These are phyloP conservation scores for Fissipunctia ypsillon DNA, from an alignment of 2,888 invertebrate genomes.

Conservation along the genomic window DNA sequence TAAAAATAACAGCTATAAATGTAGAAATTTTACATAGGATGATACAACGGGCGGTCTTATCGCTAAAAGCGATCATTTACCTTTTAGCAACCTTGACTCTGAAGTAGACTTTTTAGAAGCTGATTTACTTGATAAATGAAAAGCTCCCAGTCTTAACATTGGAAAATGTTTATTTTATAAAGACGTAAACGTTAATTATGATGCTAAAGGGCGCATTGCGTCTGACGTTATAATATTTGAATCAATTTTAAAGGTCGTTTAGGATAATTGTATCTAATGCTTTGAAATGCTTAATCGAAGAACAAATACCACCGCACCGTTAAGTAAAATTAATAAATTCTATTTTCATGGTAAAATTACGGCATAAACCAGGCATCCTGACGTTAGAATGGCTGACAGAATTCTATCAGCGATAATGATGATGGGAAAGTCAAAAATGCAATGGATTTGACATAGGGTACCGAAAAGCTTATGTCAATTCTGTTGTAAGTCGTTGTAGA, in stretches of 20 bases:
- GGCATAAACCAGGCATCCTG: not conserved
- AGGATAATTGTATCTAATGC: not conserved
- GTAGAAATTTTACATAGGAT: no score
- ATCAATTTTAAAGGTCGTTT: constrained; percentile 10
- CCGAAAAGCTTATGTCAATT: not conserved
- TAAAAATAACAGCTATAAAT: no score
- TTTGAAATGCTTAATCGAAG: constrained; percentile 17
- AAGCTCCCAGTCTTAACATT: not conserved
- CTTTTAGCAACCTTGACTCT: no score
- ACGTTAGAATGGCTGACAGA: not conserved
- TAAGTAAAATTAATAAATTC: not conserved
- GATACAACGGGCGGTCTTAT: no score
- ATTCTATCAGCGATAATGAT: not conserved
- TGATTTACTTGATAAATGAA: not conserved
- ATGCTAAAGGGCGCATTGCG: not conserved
- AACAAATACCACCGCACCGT: not conserved
- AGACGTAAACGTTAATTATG: constrained; percentile 14
- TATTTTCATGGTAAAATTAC: not conserved
- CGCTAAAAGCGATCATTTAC: no score
- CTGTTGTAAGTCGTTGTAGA: not conserved
- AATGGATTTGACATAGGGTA: not conserved
- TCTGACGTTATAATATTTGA: constrained; percentile 19
- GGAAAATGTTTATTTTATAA: not conserved
- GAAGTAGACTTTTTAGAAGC: no score
- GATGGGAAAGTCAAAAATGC: not conserved